phyloP scores from a whole-genome alignment of 2,797 vertebrate species.

The Anniella stebbinsi region DNA sequence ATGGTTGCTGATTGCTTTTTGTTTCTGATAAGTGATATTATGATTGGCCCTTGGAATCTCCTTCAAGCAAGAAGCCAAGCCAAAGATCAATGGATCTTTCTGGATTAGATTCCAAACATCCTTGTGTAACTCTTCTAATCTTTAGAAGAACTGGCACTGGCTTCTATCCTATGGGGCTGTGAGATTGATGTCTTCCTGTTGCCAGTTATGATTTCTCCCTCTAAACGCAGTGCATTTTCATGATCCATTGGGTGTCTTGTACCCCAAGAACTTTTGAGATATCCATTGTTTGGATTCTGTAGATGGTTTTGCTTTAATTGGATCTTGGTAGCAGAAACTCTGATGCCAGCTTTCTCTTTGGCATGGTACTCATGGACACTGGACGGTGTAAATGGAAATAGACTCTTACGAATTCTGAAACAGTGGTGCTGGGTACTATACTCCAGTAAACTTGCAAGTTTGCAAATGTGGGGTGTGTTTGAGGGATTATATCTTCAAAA shows the following conservation, averaged over 20 bases:
- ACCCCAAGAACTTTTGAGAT: neutral
- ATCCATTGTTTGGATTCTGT: neutral
- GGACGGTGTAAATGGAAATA: slow-evolving; percentile 18
- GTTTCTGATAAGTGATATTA: neutral
- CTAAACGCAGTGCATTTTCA: neutral
- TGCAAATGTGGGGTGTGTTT: neutral
- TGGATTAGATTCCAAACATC: neutral
- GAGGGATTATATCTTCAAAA: neutral
- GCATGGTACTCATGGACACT: neutral
- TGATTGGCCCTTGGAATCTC: neutral
- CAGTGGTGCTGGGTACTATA: slow-evolving; percentile 20
- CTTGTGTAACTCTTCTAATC: neutral
- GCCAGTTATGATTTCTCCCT: neutral
- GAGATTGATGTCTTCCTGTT: neutral
- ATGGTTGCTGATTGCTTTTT: neutral
- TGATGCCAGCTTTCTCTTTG: slow-evolving; percentile 20
- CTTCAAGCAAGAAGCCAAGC: neutral
- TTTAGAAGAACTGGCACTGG: neutral
- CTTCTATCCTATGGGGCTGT: neutral
- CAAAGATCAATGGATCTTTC: neutral
- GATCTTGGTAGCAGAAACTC: neutral
- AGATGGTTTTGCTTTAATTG: slow-evolving; percentile 24
- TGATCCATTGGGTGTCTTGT: neutral
- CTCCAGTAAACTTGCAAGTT: neutral
- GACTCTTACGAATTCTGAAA: slow-evolving; percentile 14